Base-by-base conservation (phyloP, 2,888 invertebrate genomes). In the Syritta pipiens region DNA sequence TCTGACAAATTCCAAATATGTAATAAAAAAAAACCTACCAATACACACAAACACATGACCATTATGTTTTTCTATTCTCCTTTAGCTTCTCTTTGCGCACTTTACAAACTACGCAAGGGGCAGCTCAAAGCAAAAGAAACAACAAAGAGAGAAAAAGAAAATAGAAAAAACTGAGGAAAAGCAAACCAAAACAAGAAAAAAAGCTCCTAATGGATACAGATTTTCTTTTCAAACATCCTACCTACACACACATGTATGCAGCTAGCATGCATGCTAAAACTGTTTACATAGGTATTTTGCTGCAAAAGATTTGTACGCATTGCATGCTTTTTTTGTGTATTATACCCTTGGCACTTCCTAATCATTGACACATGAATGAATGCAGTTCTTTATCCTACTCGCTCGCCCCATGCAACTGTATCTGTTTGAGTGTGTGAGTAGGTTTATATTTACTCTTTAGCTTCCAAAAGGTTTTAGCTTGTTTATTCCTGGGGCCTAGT, bases 301-400 rank as follows among this genome's bases (percentile, higher is more conserved):
- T 62, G 69, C 76, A 76, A 75, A 75, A 76, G 76, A 76, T 76
- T 76, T 76, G 76, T 76, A 76, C 76, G 76, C 76, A 76, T 76
- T 76, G 76, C 76, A 76, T 76, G 62, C 62, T 63, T 76, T 67
- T n/a, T 62, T 76, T 60, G 71, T 76, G 57, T 59, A 71, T 76
- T 62, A 76, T 76, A 76, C 76, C 76, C 76, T 76, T 76, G 76
- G 76, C 71, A 76, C 57, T 76, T 76, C 76, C 76, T 71, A 76
- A 76, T 76, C 76, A 76, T 76, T 76, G 76, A 71, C 76, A 76
- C 71, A 76, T 76, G 76, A 76, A 76, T 76, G 76, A 76, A 71
- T 76, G 71, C 71, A 76, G 76, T 76, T 76, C 76, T 76, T 76
- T 65, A 76, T 76, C 71, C 76, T 65, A 10, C 37, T n/a, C n/a